Evolutionary conservation across 2,888 invertebrate species (phyloP).

Genomic region (Trachelus tabidus): DNA sequence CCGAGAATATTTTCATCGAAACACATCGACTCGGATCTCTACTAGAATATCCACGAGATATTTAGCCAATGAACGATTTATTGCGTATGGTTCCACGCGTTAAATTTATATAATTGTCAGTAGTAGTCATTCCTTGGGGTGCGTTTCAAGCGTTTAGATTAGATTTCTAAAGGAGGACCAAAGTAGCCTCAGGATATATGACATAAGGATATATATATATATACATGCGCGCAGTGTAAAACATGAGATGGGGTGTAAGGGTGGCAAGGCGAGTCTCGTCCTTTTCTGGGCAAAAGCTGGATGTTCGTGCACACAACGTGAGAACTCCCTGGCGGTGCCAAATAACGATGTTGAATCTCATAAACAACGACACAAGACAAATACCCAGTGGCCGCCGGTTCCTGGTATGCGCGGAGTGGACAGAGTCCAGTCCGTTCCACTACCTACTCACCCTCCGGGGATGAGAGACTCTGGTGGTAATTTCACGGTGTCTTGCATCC

Average conservation of each 20-base stretch:
- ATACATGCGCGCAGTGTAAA: neutral
- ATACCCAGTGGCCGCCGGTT: slow-evolving; percentile 62
- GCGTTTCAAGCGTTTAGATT: neutral
- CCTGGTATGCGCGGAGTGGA: slow-evolving; percentile 59
- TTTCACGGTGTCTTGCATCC: slow-evolving; percentile 72
- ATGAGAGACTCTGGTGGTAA: slow-evolving; percentile 68
- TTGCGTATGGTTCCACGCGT: neutral
- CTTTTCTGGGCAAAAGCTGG: neutral
- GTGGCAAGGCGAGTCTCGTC: slow-evolving; percentile 22
- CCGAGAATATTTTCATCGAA: neutral
- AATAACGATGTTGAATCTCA: slow-evolving; percentile 67
- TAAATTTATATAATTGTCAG: neutral
- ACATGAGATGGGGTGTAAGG: slow-evolving; percentile 23
- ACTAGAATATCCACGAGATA: no score
- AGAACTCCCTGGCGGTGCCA: slow-evolving; percentile 65
- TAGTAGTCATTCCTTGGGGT: neutral
- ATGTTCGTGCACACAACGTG: slow-evolving; percentile 27
- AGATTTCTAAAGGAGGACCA: neutral
- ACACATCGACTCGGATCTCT: neutral
- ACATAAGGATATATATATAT: neutral
- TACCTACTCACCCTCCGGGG: slow-evolving; percentile 43
- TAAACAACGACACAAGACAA: slow-evolving; percentile 67
- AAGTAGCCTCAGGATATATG: neutral
- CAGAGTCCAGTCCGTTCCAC: slow-evolving; percentile 66
- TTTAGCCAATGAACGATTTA: neutral